A percentile compares a stretch with the other conserved stretches of the same genome.
These are phyloP conservation scores for Vulpes vulpes DNA, from an alignment of 2,113 vertebrate species.

Conservation along the genomic window DNA sequence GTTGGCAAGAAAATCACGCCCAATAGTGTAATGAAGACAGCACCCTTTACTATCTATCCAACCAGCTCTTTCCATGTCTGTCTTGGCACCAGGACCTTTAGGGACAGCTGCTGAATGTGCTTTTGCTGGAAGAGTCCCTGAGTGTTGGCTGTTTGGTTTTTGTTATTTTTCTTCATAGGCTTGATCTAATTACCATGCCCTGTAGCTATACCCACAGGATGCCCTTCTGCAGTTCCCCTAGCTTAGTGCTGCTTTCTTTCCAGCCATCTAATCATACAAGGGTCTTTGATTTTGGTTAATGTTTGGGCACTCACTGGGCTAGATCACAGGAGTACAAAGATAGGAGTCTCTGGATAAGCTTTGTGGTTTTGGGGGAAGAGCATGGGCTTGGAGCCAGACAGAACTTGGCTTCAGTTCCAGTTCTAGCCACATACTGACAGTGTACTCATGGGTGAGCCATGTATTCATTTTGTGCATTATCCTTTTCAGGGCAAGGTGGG, in stretches of 20 bases:
- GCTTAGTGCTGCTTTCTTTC: background rate
- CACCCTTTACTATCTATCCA: background rate
- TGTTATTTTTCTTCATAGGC: background rate
- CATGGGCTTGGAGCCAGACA: background rate
- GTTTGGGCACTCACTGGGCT: background rate
- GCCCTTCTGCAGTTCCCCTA: background rate
- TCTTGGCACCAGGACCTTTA: background rate
- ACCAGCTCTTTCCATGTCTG: background rate
- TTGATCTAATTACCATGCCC: background rate
- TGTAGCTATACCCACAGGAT: background rate
- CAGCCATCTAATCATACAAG: background rate
- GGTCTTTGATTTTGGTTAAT: background rate
- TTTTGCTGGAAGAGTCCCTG: background rate
- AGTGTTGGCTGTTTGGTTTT: background rate
- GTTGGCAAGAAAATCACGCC: slow-evolving; percentile 22
- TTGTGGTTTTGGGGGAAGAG: background rate
- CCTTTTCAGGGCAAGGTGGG: background rate
- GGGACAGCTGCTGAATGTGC: background rate
- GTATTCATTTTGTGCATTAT: background rate
- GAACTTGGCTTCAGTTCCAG: background rate
- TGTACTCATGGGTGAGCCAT: background rate
- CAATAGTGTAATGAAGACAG: background rate
- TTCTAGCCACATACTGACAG: background rate
- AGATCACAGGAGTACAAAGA: background rate
- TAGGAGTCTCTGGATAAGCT: background rate